Evolutionary conservation across 2,797 vertebrate species (phyloP), one percentile per base, ranked within the genome.

Genomic region (Botia kubotai): DNA sequence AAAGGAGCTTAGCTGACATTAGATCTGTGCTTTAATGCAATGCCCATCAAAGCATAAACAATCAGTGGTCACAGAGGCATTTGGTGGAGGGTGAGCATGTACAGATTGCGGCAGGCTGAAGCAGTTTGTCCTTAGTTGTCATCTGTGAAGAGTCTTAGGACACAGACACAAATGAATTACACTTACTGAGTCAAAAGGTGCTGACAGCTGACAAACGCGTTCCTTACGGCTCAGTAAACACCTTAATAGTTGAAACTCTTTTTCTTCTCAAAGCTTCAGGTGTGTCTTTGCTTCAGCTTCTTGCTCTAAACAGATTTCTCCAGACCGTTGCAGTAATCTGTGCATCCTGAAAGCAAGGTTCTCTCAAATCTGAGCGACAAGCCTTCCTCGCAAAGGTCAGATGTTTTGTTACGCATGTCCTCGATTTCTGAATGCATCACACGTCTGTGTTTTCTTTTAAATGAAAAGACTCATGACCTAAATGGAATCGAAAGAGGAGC

Each of bases 171-270:
- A 58, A 82, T 77, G 60, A 80, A 73, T 69, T 63, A 72, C 72
- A 14, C 63, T 63, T 48, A 60, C 70, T 63, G 33, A 72, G 19
- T 36, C 77, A 68, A 75, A 58, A 29, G 36, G 50, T 55, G 39
- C 58, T 71, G 71, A 77, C 67, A 79, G 48, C 53, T 78, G 52
- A 79, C 66, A 79, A 75, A 82, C 19, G 8, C 79, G 65, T 67
- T 63, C 43, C 48, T 71, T 57, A 62, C 57, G 29, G 72, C 17
- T 73, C 52, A 21, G 52, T 69, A 55, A 66, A 84, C 11, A 50
- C 57, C 69, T 53, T 69, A n/a, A 43, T 67, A 21, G 13, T n/a
- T 13, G 19, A 48, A 63, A 33, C 13, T 4, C 52, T 70, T 63
- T 72, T 65, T 55, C 7, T 74, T 82, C 67, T 79, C 14, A 75